Conservation (phyloP, 2,888 invertebrate species). For the Eupithecia centaureata region DNA sequence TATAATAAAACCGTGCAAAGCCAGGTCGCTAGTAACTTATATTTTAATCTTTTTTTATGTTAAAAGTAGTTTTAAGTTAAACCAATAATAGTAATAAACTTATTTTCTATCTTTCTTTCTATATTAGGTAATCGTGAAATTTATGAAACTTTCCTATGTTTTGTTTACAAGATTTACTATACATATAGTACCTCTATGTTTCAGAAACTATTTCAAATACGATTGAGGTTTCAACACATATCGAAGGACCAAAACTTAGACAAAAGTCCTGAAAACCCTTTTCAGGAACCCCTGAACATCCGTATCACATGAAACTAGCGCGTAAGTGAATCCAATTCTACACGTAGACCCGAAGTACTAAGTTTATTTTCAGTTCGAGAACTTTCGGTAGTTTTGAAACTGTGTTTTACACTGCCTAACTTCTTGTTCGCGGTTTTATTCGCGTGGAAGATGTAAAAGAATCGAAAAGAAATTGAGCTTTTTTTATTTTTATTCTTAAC, state of each 20-base stretch:
- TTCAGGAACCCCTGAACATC: background rate
- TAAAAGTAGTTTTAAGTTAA: too few relatives aligned
- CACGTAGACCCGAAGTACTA: constrained; percentile 1
- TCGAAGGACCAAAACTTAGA: background rate
- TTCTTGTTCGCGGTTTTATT: background rate
- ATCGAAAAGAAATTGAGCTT: too few relatives aligned
- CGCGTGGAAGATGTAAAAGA: background rate
- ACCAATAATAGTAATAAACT: too few relatives aligned
- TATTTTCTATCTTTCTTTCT: too few relatives aligned
- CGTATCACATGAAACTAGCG: background rate
- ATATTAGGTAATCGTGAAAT: too few relatives aligned
- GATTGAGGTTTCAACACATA: background rate
- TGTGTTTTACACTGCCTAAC: background rate
- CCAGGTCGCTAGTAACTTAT: too few relatives aligned
- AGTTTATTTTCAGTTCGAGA: constrained; percentile 7
- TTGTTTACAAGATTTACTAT: too few relatives aligned
- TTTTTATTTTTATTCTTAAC: too few relatives aligned
- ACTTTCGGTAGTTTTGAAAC: background rate
- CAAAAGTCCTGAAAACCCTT: background rate
- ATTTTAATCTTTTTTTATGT: too few relatives aligned
- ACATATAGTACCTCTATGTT: background rate
- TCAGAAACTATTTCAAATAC: background rate
- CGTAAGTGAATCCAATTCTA: constrained; percentile 3
- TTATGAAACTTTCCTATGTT: too few relatives aligned
- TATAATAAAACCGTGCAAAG: too few relatives aligned